Evolutionary conservation across 2,797 vertebrate genomes (phyloP), one percentile per base, ranked within the genome.

Genomic region (Hypotaenidia philippensis): DNA sequence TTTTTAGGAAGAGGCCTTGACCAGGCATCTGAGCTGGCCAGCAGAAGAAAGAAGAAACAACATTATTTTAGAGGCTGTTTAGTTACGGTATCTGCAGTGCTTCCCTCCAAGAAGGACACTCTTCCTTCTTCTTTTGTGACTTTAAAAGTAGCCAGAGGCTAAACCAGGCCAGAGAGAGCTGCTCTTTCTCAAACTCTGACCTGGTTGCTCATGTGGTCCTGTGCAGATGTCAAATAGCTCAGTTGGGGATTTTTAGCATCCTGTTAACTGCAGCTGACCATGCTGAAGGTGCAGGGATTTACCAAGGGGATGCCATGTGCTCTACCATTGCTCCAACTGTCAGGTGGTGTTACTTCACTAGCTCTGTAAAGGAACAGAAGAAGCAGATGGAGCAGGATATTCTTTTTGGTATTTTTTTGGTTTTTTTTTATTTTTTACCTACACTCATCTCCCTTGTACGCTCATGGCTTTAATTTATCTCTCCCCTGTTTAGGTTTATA

Each of bases 1-100:
- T 79, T 80, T 76, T 94, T 87, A 59, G 40, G 36, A 70, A 78
- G 20, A 79, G 65, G 81, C n/a, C 45, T 59, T 3, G 0, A 36
- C 18, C 25, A 80, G 65, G 27, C 18, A 2, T n/a, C 55, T 2
- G 9, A 91, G 22, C 17, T 5, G 6, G 15, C 22, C 17, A 31
- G 60, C 59, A 56, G 27, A 76, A 83, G 59, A 81, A 61, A 90
- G 87, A 63, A 93, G 44, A 66, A 93, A 90, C 23, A 91, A 71
- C 80, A 72, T 82, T 70, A 76, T 81, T 93, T 93, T 63, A 57
- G 40, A 63, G 36, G 59, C 14, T 53, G 10, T 69, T 91, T 76
- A 72, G 47, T 81, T 65, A 81, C 0, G 3, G 2, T 56, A 76
- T 72, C 56, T 76, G 29, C n/a, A 91, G 38, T 0, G 2, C 61